Base-by-base conservation (phyloP, 2,797 vertebrate species). In the Lacerta viridis region DNA sequence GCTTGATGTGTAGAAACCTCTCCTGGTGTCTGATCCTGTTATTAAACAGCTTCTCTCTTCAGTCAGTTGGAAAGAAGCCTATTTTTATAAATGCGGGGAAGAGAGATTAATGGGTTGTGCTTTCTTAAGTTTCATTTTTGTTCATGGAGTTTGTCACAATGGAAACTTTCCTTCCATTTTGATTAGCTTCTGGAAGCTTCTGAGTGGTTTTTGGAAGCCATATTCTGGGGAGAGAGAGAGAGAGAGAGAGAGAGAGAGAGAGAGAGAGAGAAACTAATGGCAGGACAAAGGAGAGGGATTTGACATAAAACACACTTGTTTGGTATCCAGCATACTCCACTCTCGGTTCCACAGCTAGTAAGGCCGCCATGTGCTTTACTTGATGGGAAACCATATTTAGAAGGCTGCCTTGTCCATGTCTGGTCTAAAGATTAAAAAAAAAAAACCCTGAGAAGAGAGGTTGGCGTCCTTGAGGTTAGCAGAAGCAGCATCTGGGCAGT, bases 11-110 rank as follows among this genome's bases (percentile, higher is more conserved):
- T 80, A 91, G 39, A 80, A 83, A 89, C 2, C 74, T 84, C 88
- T 83, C 89, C 76, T 25, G 0, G 41, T 0, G 0, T 85, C 92
- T 80, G 91, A 89, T 90, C 89, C 89, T 82, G 69, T 72, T 29
- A 36, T 20, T 84, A 76, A 55, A 84, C 36, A 46, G 88, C 78
- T 91, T 69, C 79, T 92, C 89, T 92, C 90, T 91, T 0, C 0
- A 1, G 0, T 50, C 87, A 18, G 66, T 25, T 27, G 39, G 83
- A 89, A 82, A 81, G 83, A 72, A 89, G 83, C 8, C 17, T 61
- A 29, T 80, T 76, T 87, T 46, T 91, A 2, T 7, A 83, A 85
- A 88, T 10, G 0, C 0, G 4, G 39, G 72, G 82, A 77, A 90
- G 78, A 55, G 84, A 43, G 80, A 87, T 85, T 50, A 74, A 80